phyloP scores from a whole-genome alignment of 2,797 vertebrate species.

The Pseudocheirus occidentalis region DNA sequence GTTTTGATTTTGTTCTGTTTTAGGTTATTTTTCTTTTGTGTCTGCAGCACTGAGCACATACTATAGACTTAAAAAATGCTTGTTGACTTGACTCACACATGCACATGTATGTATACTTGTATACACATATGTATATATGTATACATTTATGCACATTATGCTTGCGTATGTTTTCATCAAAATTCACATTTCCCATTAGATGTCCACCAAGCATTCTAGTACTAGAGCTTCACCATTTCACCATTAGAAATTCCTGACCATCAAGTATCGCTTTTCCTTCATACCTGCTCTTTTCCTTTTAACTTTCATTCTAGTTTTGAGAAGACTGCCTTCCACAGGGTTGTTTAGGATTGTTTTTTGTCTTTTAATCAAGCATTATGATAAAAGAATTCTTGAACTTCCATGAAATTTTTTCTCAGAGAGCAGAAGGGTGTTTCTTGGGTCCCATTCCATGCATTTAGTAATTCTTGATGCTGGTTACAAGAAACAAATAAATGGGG shows the following conservation, averaged over 20 bases:
- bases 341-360: background rate
- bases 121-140: background rate
- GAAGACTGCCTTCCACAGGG: background rate
- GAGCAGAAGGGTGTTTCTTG: background rate
- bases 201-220: background rate
- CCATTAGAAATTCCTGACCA: background rate
- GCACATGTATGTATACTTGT: background rate
- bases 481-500: background rate
- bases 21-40: background rate
- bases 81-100: background rate
- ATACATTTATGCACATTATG: background rate
- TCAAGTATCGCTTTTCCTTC: background rate
- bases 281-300: background rate
- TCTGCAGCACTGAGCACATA: background rate
- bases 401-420: conserved; percentile 17
- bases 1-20: no score
- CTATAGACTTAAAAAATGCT: background rate
- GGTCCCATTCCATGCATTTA: background rate
- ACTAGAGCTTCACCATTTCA: background rate
- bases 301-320: background rate
- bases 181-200: background rate
- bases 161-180: background rate
- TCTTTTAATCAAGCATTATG: conserved; percentile 34
- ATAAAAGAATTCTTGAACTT: conserved; percentile 8
- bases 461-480: background rate